A percentile compares a stretch with the other conserved stretches of the same genome.
These are phyloP conservation scores for Cyclura pinguis DNA, from an alignment of 2,797 vertebrate genomes.

Conservation along the genomic window DNA sequence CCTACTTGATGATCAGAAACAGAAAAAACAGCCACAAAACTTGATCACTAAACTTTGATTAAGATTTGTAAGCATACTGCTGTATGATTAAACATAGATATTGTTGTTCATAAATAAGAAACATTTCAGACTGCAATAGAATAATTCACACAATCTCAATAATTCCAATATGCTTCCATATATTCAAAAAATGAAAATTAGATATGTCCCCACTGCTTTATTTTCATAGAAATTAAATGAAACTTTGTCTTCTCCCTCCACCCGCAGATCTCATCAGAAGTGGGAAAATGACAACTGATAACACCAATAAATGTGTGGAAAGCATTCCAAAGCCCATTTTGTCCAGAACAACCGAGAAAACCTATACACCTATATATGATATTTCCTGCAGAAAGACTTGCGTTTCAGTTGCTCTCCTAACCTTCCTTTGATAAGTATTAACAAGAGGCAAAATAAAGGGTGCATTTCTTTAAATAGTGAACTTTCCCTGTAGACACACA, in stretches of 20 bases:
- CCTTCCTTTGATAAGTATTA: background rate
- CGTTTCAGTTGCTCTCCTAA: background rate
- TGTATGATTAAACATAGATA: constrained; percentile 32
- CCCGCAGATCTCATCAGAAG: no score
- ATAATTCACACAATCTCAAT: constrained; percentile 34
- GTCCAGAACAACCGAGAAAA: background rate
- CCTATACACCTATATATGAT: background rate
- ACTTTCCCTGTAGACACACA: constrained; percentile 29
- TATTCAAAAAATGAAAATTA: constrained; percentile 11
- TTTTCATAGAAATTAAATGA: constrained; percentile 14
- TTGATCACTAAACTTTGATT: constrained; percentile 24
- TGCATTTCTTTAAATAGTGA: constrained; percentile 6
- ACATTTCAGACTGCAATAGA: constrained; percentile 20
- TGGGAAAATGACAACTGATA: background rate
- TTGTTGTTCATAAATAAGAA: constrained; percentile 23
- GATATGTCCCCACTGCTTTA: constrained; percentile 2
- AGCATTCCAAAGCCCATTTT: constrained; percentile 40
- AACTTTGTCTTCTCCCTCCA: background rate
- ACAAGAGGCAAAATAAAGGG: constrained; percentile 33
- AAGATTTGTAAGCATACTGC: constrained; percentile 10
- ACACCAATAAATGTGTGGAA: background rate
- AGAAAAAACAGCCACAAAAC: background rate
- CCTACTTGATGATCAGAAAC: background rate
- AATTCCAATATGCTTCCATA: constrained; percentile 36
- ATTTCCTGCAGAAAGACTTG: background rate